phyloP scores from a whole-genome alignment of 2,888 invertebrate species.

The Ophion costatus region DNA sequence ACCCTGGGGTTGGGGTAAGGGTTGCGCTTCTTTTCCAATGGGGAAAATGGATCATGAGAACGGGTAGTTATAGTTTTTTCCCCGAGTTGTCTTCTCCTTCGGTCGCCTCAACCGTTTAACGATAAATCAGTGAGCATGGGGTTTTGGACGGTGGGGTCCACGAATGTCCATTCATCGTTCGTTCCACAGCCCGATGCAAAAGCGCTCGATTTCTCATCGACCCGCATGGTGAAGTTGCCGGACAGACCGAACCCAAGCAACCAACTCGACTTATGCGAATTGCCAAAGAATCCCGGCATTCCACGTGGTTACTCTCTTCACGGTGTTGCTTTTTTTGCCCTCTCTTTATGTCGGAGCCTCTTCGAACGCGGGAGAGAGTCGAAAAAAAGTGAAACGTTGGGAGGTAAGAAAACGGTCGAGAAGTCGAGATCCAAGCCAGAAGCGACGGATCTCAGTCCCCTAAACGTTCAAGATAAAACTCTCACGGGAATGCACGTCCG shows the following conservation, averaged over 20 bases:
- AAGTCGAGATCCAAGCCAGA: conserved; percentile 36
- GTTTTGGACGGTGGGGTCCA: background rate
- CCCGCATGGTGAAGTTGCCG: conserved; percentile 2
- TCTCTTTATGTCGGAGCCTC: background rate
- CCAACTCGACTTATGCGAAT: conserved; percentile 4
- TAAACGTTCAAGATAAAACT: conserved; percentile 43
- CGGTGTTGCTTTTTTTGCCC: background rate
- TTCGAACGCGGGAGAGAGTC: background rate
- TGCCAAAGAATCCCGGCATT: conserved; percentile 19
- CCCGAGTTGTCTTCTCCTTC: conserved; percentile 40
- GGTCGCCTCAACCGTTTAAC: conserved; percentile 63
- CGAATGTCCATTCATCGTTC: conserved; percentile 48
- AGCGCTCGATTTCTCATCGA: conserved; percentile 27
- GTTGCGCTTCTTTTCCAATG: conserved; percentile 68
- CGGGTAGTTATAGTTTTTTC: conserved; percentile 25
- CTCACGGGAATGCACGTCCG: conserved; percentile 38
- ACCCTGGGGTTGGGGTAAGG: conserved; percentile 74
- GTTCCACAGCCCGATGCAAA: conserved; percentile 30
- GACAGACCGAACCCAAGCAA: conserved; percentile 2
- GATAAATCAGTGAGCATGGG: conserved; percentile 72
- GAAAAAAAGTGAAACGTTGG: conserved; percentile 22
- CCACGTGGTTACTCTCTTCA: conserved; percentile 9
- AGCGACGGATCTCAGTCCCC: conserved; percentile 26
- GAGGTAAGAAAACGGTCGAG: conserved; percentile 26
- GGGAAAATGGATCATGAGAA: conserved; percentile 40